These are phyloP conservation scores for Euthynnus affinis DNA, from an alignment of 2,797 vertebrate species.

Conservation along the genomic window DNA sequence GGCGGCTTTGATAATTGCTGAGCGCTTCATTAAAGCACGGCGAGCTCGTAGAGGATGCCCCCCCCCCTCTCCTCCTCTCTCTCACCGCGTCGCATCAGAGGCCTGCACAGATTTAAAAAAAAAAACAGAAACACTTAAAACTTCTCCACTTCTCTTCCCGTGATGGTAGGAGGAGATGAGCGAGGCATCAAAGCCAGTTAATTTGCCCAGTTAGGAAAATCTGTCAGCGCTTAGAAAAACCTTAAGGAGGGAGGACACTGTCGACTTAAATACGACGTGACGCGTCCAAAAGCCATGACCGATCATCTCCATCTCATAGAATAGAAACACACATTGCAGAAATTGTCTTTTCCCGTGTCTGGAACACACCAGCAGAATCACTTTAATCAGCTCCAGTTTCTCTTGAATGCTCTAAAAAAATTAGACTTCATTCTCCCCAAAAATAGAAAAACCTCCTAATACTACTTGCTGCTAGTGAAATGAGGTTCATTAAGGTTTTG, in stretches of 20 bases:
- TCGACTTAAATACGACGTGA: constrained; percentile 76
- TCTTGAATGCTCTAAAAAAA: constrained; percentile 68
- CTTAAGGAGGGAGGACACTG: constrained; percentile 55
- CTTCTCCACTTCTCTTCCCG: constrained; percentile 17
- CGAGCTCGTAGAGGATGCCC: constrained; percentile 33
- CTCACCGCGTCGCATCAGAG: constrained; percentile 54
- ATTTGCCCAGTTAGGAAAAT: constrained; percentile 74
- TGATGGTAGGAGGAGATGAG: constrained; percentile 74
- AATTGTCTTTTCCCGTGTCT: constrained; percentile 33
- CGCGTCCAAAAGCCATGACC: constrained; percentile 58
- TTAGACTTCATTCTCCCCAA: constrained; percentile 57
- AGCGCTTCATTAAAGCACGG: constrained; percentile 70
- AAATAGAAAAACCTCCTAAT: constrained; percentile 55
- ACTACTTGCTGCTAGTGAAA: constrained; percentile 42
- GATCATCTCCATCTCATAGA: constrained; percentile 43
- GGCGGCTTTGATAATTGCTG: constrained; percentile 66
- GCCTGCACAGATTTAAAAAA: constrained; percentile 63
- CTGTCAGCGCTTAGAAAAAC: constrained; percentile 69
- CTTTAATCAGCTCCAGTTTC: constrained; percentile 68
- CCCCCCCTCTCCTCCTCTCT: not conserved
- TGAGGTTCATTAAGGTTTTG: constrained; percentile 67
- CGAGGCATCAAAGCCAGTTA: constrained; percentile 77
- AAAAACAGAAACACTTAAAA: constrained; percentile 48
- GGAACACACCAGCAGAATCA: constrained; percentile 54
- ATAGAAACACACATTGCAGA: not conserved